phyloP scores from a whole-genome alignment of 2,113 vertebrate genomes.

The Trochalopteron elliotii region DNA sequence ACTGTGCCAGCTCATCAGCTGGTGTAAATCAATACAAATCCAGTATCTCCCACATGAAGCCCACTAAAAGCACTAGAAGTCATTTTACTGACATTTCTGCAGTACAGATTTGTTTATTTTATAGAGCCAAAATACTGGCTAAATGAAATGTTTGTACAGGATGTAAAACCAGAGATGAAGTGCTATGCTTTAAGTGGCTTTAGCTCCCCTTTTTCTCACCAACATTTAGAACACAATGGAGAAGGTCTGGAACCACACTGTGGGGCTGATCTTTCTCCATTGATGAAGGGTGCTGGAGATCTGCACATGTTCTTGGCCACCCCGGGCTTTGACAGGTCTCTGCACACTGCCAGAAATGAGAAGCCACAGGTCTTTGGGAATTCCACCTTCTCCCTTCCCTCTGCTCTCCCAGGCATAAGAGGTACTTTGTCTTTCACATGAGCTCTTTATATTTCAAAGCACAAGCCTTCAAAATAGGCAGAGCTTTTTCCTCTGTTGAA shows the following conservation, averaged over 20 bases:
- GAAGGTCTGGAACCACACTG: not conserved
- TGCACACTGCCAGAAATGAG: not conserved
- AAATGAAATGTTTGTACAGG: not conserved
- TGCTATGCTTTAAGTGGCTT: not conserved
- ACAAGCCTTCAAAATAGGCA: not conserved
- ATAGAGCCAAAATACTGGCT: not conserved
- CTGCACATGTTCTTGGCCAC: rapidly evolving
- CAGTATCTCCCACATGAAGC: not conserved
- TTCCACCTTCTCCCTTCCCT: not conserved
- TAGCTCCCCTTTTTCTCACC: not conserved
- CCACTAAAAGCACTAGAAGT: not conserved
- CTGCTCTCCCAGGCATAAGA: not conserved
- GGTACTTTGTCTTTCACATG: not conserved
- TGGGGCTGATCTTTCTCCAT: not conserved
- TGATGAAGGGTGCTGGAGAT: not conserved
- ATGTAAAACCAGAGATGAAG: not conserved
- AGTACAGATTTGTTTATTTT: slow-evolving; percentile 21
- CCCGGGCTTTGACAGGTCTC: not conserved
- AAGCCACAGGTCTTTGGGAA: not conserved
- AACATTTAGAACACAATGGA: not conserved
- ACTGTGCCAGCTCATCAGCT: slow-evolving; percentile 34
- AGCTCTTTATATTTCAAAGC: not conserved
- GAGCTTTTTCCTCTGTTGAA: not conserved
- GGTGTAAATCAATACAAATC: slow-evolving; percentile 24
- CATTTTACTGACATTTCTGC: not conserved